Base-by-base conservation (phyloP, 2,888 invertebrate species). In the Chrysotoxum bicinctum region DNA sequence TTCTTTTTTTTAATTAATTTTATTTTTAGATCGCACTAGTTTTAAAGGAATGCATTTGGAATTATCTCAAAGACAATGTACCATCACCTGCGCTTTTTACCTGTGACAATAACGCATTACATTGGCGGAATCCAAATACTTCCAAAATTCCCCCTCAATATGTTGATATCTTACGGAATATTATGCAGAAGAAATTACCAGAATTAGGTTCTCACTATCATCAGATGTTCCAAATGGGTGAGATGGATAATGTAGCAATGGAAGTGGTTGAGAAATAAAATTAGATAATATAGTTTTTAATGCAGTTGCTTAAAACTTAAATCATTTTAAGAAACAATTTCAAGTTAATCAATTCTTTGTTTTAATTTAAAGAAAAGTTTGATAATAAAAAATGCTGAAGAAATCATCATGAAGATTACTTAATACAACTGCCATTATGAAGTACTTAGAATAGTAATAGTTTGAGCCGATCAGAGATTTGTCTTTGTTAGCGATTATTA, bases 21-120 rank as follows among this genome's bases (percentile, higher is more conserved):
- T 14, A 0, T 90, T 6, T 32, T 12, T 95, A 92, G 96, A 95
- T 97, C 86, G 96, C 96, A 5, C 94, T 95, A 88, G 93, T 98
- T 70, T 91, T 98, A 87, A 94, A 96, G 64, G 97, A 98, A 89
- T 97, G 97, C 89, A 94, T 98, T 75, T 98, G 98, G 97, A 96
- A 95, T 89, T 98, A 97, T 90, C 95, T 98, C 91, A 94, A 97
- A 87, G 97, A 97, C 90, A 95, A 97, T 90, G 96, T 97, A 23
- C 97, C 97, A 0, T 96, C 97, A 0, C 97, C 97, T 0, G 95
- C 96, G 0, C 91, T 97, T 10, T 97, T 97, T 88, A 93, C 93
- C 1, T 94, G 94, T 68, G 96, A 96, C 89, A 91, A 93, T 40
- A 94, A 94, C 88, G 95, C 94, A 89, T 91, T 95, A n/a, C 94